Conservation (phyloP, 23 tunicate species). For the Ascidia mentula region DNA sequence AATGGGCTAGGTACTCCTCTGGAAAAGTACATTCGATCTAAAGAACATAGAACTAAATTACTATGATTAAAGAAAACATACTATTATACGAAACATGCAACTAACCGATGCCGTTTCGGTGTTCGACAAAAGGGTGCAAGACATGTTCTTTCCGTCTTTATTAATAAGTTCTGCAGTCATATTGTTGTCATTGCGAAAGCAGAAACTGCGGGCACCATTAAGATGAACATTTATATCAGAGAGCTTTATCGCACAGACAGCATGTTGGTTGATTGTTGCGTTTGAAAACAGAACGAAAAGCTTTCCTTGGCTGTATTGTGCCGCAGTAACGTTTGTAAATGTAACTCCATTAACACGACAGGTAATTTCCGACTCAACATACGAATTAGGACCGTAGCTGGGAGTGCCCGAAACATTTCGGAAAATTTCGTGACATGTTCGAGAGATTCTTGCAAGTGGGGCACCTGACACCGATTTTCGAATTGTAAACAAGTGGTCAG, state of each 20-base stretch:
- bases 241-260: not conserved
- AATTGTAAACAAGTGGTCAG: not conserved
- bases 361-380: conserved; percentile 14
- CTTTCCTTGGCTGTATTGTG: conserved; percentile 13
- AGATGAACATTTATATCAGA: conserved; percentile 17
- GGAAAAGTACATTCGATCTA: not conserved
- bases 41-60: not conserved
- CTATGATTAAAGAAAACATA: not conserved
- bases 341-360: conserved; percentile 2
- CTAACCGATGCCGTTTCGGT: not conserved
- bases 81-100: not conserved
- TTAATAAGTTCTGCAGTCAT: not conserved
- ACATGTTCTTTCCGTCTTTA: not conserved
- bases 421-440: not conserved
- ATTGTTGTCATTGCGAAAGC: not conserved
- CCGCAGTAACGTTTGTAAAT: conserved; percentile 23
- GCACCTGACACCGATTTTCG: not conserved
- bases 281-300: conserved; percentile 15
- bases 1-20: not conserved
- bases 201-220: not conserved
- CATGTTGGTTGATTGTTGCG: not conserved
- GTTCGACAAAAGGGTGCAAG: not conserved
- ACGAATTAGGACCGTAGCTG: conserved; percentile 6
- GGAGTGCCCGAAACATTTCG: not conserved
- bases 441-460: not conserved